Conservation (phyloP, 2,797 vertebrate genomes). For the Taeniopygia guttata region DNA sequence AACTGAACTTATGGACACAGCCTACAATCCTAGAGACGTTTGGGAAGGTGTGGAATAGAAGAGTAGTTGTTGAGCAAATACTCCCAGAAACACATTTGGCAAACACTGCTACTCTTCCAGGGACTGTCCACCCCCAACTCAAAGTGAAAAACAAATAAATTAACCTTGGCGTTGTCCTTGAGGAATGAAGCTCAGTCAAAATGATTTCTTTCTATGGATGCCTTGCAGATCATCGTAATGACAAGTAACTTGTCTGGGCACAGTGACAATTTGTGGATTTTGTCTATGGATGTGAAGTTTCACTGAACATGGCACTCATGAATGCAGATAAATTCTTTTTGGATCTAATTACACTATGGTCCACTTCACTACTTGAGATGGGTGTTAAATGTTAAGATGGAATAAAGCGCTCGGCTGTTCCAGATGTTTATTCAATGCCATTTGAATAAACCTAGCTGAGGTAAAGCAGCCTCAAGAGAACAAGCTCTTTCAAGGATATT, state of each 20-base stretch:
- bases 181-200: slow-evolving; percentile 67
- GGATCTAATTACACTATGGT: slow-evolving; percentile 38
- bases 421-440: slow-evolving; percentile 26
- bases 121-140: slow-evolving; percentile 59
- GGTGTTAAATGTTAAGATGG: background rate
- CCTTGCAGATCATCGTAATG: slow-evolving; percentile 54
- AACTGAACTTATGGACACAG: background rate
- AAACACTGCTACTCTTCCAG: slow-evolving; percentile 48
- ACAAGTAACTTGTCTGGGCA: slow-evolving; percentile 74
- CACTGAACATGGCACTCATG: slow-evolving; percentile 15
- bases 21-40: background rate
- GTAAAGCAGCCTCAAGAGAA: background rate
- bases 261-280: slow-evolving; percentile 69
- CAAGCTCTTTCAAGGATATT: background rate
- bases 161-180: slow-evolving; percentile 72
- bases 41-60: slow-evolving; percentile 16
- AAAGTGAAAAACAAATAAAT: slow-evolving; percentile 67
- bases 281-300: slow-evolving; percentile 59
- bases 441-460: slow-evolving; percentile 14
- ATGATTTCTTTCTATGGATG: slow-evolving; percentile 61
- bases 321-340: slow-evolving; percentile 52
- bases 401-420: background rate
- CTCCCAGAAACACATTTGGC: slow-evolving; percentile 10
- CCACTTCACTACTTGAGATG: slow-evolving; percentile 18
- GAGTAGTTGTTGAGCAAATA: background rate